phyloP scores from a whole-genome alignment of 2,888 invertebrate species.

The Melinaea menophilus region DNA sequence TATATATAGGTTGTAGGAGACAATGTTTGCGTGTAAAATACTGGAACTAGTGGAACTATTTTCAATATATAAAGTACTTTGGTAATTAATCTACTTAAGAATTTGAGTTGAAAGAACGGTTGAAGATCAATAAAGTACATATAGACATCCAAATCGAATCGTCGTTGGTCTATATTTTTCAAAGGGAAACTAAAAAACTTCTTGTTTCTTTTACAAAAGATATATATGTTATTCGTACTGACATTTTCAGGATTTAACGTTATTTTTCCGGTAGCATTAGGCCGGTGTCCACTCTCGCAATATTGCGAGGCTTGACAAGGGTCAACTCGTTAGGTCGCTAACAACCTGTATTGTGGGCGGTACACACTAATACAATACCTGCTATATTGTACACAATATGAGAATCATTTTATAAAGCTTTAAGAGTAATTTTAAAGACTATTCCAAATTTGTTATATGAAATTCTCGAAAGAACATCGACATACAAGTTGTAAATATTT shows the following conservation, averaged over 20 bases:
- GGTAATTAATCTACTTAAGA: too few relatives aligned
- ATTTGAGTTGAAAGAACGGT: too few relatives aligned
- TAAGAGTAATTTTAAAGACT: not conserved
- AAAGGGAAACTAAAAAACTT: not conserved
- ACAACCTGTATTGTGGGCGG: constrained; percentile 26
- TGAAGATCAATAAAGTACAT: too few relatives aligned
- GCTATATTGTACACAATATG: not conserved
- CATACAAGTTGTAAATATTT: too few relatives aligned
- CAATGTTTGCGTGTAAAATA: too few relatives aligned
- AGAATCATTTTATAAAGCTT: not conserved
- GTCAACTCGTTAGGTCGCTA: constrained; percentile 38
- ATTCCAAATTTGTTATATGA: too few relatives aligned
- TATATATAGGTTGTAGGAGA: too few relatives aligned
- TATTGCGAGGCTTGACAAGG: constrained; percentile 35
- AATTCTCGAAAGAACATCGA: too few relatives aligned
- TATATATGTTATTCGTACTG: constrained; percentile 15
- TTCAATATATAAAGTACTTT: too few relatives aligned
- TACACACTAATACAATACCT: constrained; percentile 15
- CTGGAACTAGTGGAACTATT: too few relatives aligned
- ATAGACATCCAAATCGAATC: too few relatives aligned
- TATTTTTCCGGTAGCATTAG: constrained; percentile 32
- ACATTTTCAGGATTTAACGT: constrained; percentile 22
- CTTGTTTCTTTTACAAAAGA: constrained; percentile 2
- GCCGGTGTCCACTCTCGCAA: constrained; percentile 32
- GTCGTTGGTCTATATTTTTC: not conserved